Evolutionary conservation across 2,888 invertebrate genomes (phyloP).

Genomic region (Laothoe populi): DNA sequence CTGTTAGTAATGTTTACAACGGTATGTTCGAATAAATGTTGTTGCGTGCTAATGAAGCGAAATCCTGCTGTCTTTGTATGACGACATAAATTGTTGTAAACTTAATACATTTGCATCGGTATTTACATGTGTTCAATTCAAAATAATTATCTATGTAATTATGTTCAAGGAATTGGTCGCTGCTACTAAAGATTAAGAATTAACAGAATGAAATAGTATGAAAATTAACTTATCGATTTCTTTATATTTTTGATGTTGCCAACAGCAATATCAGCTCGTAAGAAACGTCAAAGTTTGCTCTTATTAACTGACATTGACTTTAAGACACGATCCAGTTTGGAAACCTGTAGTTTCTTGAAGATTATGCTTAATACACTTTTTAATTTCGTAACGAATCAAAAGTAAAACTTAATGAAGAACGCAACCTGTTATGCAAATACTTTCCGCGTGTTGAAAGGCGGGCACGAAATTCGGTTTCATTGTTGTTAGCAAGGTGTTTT

Average conservation of each 20-base stretch:
- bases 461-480: conserved; percentile 41
- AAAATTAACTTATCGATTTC: neutral
- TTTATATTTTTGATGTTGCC: neutral
- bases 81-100: conserved; percentile 21
- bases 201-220: too few species aligned
- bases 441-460: conserved; percentile 34
- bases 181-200: too few species aligned
- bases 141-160: neutral
- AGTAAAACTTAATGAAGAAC: conserved; percentile 23
- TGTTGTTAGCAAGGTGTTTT: conserved; percentile 55
- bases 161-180: neutral
- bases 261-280: neutral
- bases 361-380: conserved; percentile 14
- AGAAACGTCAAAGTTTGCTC: neutral
- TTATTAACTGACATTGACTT: conserved; percentile 17
- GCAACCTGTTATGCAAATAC: conserved; percentile 25
- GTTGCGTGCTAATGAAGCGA: conserved; percentile 67
- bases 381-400: conserved; percentile 18
- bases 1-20: conserved; percentile 20
- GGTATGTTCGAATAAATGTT: conserved; percentile 48
- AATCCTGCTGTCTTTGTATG: conserved; percentile 43
- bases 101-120: neutral
- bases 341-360: conserved; percentile 16
- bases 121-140: conserved; percentile 12
- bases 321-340: conserved; percentile 9